Conservation (phyloP, 2,113 vertebrate species). For the Syngnathoides biaculeatus region DNA sequence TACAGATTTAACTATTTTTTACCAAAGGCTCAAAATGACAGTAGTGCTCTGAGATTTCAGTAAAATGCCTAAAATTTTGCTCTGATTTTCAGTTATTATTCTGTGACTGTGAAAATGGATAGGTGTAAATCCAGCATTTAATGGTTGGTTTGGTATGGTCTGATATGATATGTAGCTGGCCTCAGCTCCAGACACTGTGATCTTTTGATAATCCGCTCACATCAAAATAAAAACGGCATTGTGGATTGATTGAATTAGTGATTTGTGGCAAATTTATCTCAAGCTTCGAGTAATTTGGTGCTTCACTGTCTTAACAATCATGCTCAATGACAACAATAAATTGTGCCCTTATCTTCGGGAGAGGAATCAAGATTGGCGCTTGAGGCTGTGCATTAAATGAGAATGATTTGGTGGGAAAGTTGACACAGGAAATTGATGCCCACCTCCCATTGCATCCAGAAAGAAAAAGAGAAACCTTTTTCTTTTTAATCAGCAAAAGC, state of each 20-base stretch:
- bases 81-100: too few species aligned
- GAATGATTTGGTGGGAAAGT: slow-evolving; percentile 57
- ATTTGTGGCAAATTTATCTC: slow-evolving; percentile 64
- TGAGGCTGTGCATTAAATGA: slow-evolving; percentile 69
- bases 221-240: slow-evolving; percentile 46
- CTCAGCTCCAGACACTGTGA: slow-evolving; percentile 37
- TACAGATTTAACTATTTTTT: too few species aligned
- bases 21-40: too few species aligned
- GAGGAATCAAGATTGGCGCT: slow-evolving; percentile 67
- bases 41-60: too few species aligned
- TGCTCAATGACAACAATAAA: slow-evolving; percentile 72
- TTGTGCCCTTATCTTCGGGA: slow-evolving; percentile 68
- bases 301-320: slow-evolving; percentile 64
- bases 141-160: too few species aligned
- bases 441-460: slow-evolving; percentile 54
- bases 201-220: slow-evolving; percentile 50
- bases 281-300: slow-evolving; percentile 53
- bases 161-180: slow-evolving; percentile 48
- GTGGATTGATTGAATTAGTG: slow-evolving; percentile 61
- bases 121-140: too few species aligned
- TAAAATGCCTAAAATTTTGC: too few species aligned
- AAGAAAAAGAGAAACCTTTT: slow-evolving; percentile 27
- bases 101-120: too few species aligned
- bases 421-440: slow-evolving; percentile 67
- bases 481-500: slow-evolving; percentile 63